A percentile compares a stretch with the other conserved stretches of the same genome.
Evolutionary conservation across 2,888 invertebrate genomes (phyloP).

Genomic region (Drosophila rubida): DNA sequence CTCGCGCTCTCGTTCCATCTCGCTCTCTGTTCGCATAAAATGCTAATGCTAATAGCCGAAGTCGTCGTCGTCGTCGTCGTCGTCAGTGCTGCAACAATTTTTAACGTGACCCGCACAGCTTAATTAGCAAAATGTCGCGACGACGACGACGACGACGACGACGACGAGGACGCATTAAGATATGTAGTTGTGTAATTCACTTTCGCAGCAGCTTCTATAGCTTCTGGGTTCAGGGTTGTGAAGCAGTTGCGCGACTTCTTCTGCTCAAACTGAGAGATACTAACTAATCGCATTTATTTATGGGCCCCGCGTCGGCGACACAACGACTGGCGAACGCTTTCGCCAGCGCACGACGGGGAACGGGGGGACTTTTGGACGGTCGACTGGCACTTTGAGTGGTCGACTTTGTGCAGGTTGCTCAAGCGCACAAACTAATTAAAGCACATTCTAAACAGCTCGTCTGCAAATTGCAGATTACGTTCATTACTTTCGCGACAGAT

Average conservation of each 20-base stretch:
- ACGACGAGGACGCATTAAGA: slow-evolving; percentile 57
- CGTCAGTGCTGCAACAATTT: slow-evolving; percentile 33
- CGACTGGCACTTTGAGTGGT: slow-evolving; percentile 53
- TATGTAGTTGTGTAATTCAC: slow-evolving; percentile 26
- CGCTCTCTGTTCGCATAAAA: slow-evolving; percentile 50
- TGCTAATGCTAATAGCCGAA: slow-evolving; percentile 70
- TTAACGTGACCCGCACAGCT: slow-evolving; percentile 69
- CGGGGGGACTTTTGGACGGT: no score
- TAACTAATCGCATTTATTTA: slow-evolving; percentile 57
- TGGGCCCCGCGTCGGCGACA: slow-evolving; percentile 62
- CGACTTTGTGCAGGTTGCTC: slow-evolving; percentile 15
- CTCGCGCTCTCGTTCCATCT: not conserved
- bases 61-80: no score
- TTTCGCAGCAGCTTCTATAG: not conserved
- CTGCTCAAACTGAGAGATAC: slow-evolving; percentile 6
- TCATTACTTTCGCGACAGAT: no score
- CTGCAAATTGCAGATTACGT: not conserved
- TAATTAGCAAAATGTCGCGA: slow-evolving; percentile 77
- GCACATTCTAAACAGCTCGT: not conserved
- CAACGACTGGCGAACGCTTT: slow-evolving; percentile 44
- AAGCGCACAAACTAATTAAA: slow-evolving; percentile 11
- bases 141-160: slow-evolving; percentile 21
- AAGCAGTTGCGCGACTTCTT: slow-evolving; percentile 12
- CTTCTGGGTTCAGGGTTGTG: slow-evolving; percentile 27
- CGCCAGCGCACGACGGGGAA: no score